Conservation (phyloP, 2,797 vertebrate genomes). For the Lithobates sylvaticus region DNA sequence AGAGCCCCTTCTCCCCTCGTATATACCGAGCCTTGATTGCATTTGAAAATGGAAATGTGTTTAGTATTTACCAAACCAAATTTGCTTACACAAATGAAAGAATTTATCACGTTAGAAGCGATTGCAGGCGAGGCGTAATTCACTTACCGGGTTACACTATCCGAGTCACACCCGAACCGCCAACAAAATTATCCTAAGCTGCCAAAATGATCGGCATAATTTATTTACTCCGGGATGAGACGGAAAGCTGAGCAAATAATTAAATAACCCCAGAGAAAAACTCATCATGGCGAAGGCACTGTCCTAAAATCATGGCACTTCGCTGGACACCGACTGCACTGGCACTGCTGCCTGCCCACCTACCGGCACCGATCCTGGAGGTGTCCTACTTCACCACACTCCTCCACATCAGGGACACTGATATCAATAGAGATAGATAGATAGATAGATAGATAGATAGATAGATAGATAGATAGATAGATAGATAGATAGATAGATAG, state of each 20-base stretch:
- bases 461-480: conserved; percentile 5
- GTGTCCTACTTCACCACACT: no score
- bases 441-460: conserved; percentile 1
- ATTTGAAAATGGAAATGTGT: conserved; percentile 99
- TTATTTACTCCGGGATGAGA: conserved; percentile 99
- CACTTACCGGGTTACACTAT: conserved; percentile 99
- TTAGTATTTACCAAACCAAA: conserved; percentile 99
- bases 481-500: not conserved
- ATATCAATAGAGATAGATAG: no score
- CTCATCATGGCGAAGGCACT: conserved; percentile 99
- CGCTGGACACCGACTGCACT: conserved; percentile 14
- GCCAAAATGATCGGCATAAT: conserved; percentile 99
- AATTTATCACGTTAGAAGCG: conserved; percentile 99
- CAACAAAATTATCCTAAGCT: conserved; percentile 99
- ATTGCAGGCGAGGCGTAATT: conserved; percentile 99
- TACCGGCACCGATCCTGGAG: not conserved
- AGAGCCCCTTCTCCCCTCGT: conserved; percentile 78
- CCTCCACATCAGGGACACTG: no score
- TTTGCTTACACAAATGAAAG: conserved; percentile 99
- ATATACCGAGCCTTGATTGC: conserved; percentile 97
- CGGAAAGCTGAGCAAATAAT: conserved; percentile 99
- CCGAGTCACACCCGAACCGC: conserved; percentile 99
- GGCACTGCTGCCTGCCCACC: not conserved
- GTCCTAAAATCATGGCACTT: conserved; percentile 77
- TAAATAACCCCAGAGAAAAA: conserved; percentile 98